Evolutionary conservation across 1,140 invertebrate genomes (phyloP), one percentile per base, ranked within the genome.

Genomic region (Platyura marginata): DNA sequence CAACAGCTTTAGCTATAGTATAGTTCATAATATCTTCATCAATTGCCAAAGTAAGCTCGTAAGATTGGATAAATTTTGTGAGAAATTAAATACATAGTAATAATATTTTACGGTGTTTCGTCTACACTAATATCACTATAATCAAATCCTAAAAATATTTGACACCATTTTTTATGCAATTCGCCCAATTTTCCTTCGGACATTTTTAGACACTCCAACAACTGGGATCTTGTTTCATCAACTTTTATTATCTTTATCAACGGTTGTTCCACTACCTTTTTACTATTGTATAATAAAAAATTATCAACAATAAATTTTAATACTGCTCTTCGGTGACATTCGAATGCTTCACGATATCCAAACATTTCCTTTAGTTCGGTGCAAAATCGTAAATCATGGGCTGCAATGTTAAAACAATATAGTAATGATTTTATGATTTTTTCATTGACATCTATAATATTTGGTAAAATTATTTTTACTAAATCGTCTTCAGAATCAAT

Each of bases 271-370:
- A 19, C 13, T 8, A 32, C 1, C 39, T 39, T 4, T 50, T 48
- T 10, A 22, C 46, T 5, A 22, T 33, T 23, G 36, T 38, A 20
- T 43, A 49, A 11, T 48, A 57, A 51, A 41, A 49, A 53, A 38
- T 59, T 54, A 34, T 56, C 54, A 22, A 59, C 55, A 34, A 61
- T 57, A 20, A 61, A 61, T 41, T 57, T 56, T n/a, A 61, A 47
- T 8, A 51, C 48, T 1, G 59, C 54, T 3, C 59, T 54, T 8
- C 58, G 53, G 52, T 61, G 59, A 47, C 54, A 47, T 19, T 59
- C 55, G 13, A 61, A 61, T 18, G 56, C 59, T 39, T 61, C 59
- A 3, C 55, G 43, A 8, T 33, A 23, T 0, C 58, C 58, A 21
- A 53, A 61, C 40, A 59, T 36, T 13, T 43, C 39, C 16, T 49